Conservation (phyloP, 2,888 invertebrate species). For the Hypercompe scribonia region DNA sequence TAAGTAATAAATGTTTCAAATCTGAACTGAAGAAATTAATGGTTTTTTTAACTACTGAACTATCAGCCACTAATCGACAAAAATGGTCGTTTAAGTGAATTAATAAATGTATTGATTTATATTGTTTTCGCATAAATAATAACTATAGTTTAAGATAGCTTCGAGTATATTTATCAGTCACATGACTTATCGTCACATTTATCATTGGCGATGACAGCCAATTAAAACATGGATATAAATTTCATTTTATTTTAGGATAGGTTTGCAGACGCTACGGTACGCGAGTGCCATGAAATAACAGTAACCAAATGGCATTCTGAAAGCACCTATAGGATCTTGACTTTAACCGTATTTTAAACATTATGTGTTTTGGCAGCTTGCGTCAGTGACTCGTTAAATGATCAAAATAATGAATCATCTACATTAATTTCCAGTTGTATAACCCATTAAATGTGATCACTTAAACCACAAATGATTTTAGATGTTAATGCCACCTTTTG, state of each 20-base stretch:
- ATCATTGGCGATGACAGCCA: conserved; percentile 34
- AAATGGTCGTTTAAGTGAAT: conserved; percentile 26
- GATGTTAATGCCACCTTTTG: not conserved
- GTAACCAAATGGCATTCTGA: conserved; percentile 33
- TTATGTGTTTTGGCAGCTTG: conserved; percentile 51
- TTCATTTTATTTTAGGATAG: conserved; percentile 26
- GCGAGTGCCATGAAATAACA: conserved; percentile 24
- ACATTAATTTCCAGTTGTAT: conserved; percentile 7
- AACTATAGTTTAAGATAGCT: conserved; percentile 26
- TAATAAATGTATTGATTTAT: conserved; percentile 28
- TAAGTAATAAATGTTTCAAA: not conserved
- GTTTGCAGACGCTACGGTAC: conserved; percentile 19
- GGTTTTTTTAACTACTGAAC: not conserved
- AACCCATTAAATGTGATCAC: not conserved
- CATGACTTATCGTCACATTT: conserved; percentile 14
- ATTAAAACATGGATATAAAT: conserved; percentile 20
- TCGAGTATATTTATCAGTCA: conserved; percentile 28
- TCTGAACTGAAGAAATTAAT: not conserved
- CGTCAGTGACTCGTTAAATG: conserved; percentile 32
- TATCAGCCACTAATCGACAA: conserved; percentile 16
- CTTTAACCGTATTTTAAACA: conserved; percentile 39
- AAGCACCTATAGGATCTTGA: conserved; percentile 30
- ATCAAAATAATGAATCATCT: conserved; percentile 7
- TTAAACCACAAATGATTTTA: not conserved
- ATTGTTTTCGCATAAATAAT: conserved; percentile 17